A percentile compares a stretch with the other conserved stretches of the same genome.
Conservation (phyloP, 2,113 vertebrate genomes). For the Origma solitaria region DNA sequence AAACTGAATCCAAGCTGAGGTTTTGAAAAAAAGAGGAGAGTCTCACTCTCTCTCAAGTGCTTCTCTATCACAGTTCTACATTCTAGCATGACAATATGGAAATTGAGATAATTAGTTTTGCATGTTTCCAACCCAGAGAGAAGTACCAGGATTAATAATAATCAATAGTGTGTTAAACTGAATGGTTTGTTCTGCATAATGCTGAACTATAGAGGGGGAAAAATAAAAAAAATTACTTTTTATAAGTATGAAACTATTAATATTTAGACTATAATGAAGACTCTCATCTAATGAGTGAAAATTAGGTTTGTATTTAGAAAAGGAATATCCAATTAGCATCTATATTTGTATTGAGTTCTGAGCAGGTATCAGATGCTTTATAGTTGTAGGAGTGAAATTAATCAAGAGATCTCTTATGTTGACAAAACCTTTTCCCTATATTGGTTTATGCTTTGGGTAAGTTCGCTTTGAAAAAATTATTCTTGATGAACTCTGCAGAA, state of each 20-base stretch:
- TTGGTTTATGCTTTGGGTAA: not conserved
- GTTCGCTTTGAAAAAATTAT: not conserved
- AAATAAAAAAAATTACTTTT: accelerated
- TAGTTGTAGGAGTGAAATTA: not conserved
- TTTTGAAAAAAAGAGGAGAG: not conserved
- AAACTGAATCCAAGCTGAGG: not conserved
- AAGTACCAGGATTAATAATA: not conserved
- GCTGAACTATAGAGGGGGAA: not conserved
- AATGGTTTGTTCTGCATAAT: not conserved
- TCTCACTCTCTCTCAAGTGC: not conserved
- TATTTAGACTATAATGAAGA: not conserved
- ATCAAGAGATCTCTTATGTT: not conserved
- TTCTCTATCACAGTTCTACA: not conserved
- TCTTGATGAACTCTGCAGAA: not conserved
- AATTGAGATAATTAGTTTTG: not conserved
- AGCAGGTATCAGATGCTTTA: not conserved
- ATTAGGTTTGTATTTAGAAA: not conserved
- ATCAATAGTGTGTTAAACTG: not conserved
- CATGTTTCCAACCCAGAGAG: not conserved
- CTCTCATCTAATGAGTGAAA: not conserved
- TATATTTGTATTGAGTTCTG: not conserved
- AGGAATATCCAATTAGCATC: not conserved
- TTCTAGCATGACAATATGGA: not conserved
- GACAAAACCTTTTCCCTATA: not conserved
- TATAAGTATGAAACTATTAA: not conserved